These are phyloP conservation scores for Athrips mouffetella DNA, from an alignment of 2,888 invertebrate genomes.

Conservation along the genomic window DNA sequence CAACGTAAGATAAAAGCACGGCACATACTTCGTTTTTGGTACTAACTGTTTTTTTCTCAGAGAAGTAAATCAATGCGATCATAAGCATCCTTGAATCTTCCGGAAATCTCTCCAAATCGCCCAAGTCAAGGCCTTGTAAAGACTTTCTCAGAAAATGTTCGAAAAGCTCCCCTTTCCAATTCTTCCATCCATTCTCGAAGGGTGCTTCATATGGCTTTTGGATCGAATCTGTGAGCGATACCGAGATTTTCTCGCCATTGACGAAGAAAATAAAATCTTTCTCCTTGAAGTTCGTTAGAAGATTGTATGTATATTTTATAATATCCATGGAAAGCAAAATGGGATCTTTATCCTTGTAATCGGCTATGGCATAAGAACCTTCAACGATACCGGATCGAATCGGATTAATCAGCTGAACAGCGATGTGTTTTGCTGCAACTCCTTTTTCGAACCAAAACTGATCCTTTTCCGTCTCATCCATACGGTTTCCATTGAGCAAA, in stretches of 20 bases:
- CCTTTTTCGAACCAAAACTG: conserved; percentile 37
- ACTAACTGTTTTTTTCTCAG: conserved; percentile 21
- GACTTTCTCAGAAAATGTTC: conserved; percentile 30
- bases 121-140: conserved; percentile 23
- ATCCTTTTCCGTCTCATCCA: conserved; percentile 23
- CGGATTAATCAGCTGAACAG: conserved; percentile 27
- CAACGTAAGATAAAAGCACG: conserved; percentile 35
- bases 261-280: conserved; percentile 11
- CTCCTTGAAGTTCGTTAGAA: conserved; percentile 36
- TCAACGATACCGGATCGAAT: conserved; percentile 20
- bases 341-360: conserved; percentile 26
- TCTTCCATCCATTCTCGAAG: conserved; percentile 44
- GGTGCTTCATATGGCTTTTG: conserved; percentile 35
- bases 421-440: conserved; percentile 26
- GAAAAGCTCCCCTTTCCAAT: conserved; percentile 26
- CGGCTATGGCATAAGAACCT: conserved; percentile 25
- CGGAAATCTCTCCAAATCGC: conserved; percentile 25
- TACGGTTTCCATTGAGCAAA: conserved; percentile 20
- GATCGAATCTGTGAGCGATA: conserved; percentile 15
- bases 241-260: conserved; percentile 1
- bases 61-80: conserved; percentile 36
- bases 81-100: conserved; percentile 34
- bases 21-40: conserved; percentile 30
- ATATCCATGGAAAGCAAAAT: conserved; percentile 36
- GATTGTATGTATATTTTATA: conserved; percentile 39